Conservation (phyloP, 1,140 invertebrate species). For the Ceratosolen solmsi region DNA sequence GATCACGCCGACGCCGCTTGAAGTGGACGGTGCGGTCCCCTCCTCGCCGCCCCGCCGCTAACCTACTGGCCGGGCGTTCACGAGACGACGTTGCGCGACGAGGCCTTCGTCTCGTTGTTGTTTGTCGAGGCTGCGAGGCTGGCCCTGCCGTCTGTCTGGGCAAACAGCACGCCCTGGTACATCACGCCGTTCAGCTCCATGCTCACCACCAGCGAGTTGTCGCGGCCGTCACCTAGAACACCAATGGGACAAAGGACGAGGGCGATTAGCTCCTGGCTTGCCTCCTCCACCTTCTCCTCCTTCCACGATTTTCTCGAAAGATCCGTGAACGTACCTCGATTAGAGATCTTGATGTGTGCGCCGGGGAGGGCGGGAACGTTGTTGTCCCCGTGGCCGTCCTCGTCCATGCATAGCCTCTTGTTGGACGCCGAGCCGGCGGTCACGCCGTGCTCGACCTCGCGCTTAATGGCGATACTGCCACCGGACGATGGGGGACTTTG, state of each 20-base stretch:
- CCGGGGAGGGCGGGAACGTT: constrained; percentile 65
- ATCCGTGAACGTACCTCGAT: constrained; percentile 80
- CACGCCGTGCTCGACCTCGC: constrained; percentile 76
- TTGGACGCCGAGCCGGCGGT: constrained; percentile 74
- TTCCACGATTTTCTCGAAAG: no score
- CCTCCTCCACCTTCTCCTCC: no score
- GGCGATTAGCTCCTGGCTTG: no score
- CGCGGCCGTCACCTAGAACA: constrained; percentile 78
- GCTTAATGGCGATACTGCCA: constrained; percentile 73
- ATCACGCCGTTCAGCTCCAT: constrained; percentile 96
- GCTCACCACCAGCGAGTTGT: constrained; percentile 92
- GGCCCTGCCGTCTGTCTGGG: constrained; percentile 74
- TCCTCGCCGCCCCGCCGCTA: background rate
- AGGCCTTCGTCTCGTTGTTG: constrained; percentile 57
- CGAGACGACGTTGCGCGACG: constrained; percentile 72
- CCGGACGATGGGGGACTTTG: constrained; percentile 62
- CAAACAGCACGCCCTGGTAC: constrained; percentile 91
- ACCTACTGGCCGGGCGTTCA: constrained; percentile 59
- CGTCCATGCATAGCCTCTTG: constrained; percentile 76
- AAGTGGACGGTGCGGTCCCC: background rate
- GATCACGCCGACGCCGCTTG: no score
- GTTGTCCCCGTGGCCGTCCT: constrained; percentile 68
- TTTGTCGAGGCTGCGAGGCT: constrained; percentile 52
- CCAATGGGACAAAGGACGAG: background rate
- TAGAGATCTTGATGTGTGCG: constrained; percentile 92